Evolutionary conservation across 1,140 invertebrate species (phyloP), one percentile per base, ranked within the genome.

Genomic region (Diorhabda sublineata): DNA sequence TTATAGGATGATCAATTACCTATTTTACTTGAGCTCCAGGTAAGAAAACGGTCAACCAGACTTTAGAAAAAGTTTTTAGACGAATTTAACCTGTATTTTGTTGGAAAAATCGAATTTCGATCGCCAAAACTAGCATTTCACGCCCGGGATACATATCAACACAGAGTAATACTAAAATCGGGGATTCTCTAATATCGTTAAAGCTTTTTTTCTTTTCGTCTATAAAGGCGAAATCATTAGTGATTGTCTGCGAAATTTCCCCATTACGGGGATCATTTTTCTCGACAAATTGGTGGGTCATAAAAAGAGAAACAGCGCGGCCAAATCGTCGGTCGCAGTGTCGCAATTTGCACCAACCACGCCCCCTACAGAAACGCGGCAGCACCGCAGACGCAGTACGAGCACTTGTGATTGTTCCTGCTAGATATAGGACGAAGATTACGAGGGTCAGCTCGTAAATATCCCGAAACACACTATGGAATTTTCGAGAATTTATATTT

Each of bases 331-430:
- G 72, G 74, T 69, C 73, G 69, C 65, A 64, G 63, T 75, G 74
- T 71, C 68, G 74, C 75, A 76, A 76, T 76, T 76, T 76, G 74
- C 71, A 69, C 69, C 47, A 8, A 68, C 59, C 71, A 75, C 75
- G 74, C 75, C 74, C 64, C 68, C 61, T 64, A 67, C 64, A 72
- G 58, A 64, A 64, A 66, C 63, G 64, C 63, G 56, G 58, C 71
- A 72, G 68, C 68, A 72, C 71, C 68, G 60, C 61, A 52, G 47
- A 3, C 6, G 47, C 2, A 52, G 4, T n/a, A n/a, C 47, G 47
- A 52, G 47, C 6, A 52, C 47, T 52, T 52, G 47, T n/a, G 47
- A 52, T 52, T 52, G 6, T 62, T 62, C 61, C 44, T 62, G 61
- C 61, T 62, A 44, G 61, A 44, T 44, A 2, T 43, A n/a, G 61